These are phyloP conservation scores for Bufo bufo DNA, from an alignment of 2,113 vertebrate species.

Conservation along the genomic window DNA sequence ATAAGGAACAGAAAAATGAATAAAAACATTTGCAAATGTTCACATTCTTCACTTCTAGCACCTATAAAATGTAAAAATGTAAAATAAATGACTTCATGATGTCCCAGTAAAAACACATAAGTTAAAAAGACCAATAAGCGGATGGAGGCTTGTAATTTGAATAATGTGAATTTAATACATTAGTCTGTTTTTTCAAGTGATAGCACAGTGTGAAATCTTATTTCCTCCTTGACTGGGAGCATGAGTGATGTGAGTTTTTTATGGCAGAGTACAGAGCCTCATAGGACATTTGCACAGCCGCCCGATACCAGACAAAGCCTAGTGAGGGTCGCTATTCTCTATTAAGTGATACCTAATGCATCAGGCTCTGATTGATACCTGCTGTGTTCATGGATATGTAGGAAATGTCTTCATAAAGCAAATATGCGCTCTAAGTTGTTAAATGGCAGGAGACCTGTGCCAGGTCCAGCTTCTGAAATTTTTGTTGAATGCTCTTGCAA, in stretches of 20 bases:
- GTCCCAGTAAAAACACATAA: conserved; percentile 1
- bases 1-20: background rate
- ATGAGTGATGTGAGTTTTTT: conserved; percentile 16
- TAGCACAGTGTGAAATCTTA: conserved; percentile 11
- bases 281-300: background rate
- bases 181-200: conserved; percentile 14
- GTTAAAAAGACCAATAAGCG: background rate
- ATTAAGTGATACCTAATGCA: conserved; percentile 42
- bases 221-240: background rate
- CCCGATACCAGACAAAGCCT: background rate
- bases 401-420: conserved; percentile 2
- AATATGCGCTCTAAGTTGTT: background rate
- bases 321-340: background rate
- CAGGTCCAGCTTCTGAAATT: conserved; percentile 4
- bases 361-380: background rate
- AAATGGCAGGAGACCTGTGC: conserved; percentile 2
- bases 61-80: background rate
- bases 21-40: background rate
- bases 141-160: background rate
- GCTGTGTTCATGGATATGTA: conserved; percentile 2
- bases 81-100: conserved; percentile 6
- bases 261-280: background rate
- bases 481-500: background rate
- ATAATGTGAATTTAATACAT: background rate
- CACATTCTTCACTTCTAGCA: background rate